Evolutionary conservation across 1,140 invertebrate species (phyloP).

Genomic region (Nylanderia fulva): DNA sequence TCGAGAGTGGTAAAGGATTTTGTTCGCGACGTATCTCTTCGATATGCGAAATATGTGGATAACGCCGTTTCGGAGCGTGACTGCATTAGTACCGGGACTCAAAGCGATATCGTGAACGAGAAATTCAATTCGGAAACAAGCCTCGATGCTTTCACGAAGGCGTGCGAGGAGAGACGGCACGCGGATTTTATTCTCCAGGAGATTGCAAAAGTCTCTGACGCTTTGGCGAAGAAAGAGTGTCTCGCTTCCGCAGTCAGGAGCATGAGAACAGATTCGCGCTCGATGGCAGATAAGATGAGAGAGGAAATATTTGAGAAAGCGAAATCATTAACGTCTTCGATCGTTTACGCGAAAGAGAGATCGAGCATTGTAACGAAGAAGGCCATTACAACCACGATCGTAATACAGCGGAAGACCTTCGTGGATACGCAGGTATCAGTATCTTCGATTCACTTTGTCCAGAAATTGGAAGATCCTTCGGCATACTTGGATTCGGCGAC

Average conservation of each 20-base stretch:
- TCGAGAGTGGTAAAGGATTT: too few species aligned
- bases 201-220: not conserved
- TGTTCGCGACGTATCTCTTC: not conserved
- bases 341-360: not conserved
- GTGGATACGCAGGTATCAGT: too few species aligned
- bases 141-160: not conserved
- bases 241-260: not conserved
- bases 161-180: not conserved
- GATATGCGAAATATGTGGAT: not conserved
- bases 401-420: not conserved
- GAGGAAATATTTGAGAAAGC: not conserved
- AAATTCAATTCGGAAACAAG: slow-evolving; percentile 32
- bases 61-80: not conserved
- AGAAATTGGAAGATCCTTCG: not conserved
- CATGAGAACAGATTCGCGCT: too few species aligned
- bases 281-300: not conserved
- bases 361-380: not conserved
- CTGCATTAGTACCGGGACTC: not conserved
- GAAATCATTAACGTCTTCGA: not conserved
- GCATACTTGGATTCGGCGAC: not conserved
- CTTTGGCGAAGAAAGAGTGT: not conserved
- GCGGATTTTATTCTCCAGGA: slow-evolving; percentile 1
- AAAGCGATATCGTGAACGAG: not conserved
- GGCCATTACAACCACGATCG: not conserved
- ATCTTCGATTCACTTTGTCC: not conserved